phyloP scores from a whole-genome alignment of 2,797 vertebrate species.

The Xenopus petersii region DNA sequence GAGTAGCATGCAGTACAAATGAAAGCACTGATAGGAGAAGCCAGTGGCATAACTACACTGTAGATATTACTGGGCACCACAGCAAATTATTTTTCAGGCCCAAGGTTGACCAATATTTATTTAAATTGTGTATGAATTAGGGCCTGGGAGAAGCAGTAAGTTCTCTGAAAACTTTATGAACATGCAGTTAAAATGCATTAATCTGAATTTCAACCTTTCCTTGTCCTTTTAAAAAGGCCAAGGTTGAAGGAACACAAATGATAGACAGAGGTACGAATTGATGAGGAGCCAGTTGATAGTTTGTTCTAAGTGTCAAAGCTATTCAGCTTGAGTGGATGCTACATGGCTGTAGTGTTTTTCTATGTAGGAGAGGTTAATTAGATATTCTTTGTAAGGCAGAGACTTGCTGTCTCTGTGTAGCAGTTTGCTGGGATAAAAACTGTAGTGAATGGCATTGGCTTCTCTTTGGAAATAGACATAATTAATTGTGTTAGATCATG shows the following conservation, averaged over 20 bases:
- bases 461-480: too few relatives aligned
- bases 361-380: constrained; percentile 34
- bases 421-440: constrained; percentile 17
- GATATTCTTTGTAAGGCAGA: constrained; percentile 28
- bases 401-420: constrained; percentile 13
- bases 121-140: too few relatives aligned
- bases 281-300: constrained; percentile 22
- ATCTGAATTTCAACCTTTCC: too few relatives aligned
- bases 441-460: not conserved
- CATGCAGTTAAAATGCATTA: not conserved
- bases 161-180: too few relatives aligned
- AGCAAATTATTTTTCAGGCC: too few relatives aligned
- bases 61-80: too few relatives aligned
- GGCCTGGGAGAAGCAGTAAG: too few relatives aligned
- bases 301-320: constrained; percentile 36
- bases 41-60: not conserved
- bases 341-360: constrained; percentile 14
- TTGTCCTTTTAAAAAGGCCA: constrained; percentile 16
- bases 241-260: constrained; percentile 13
- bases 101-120: too few relatives aligned
- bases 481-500: too few relatives aligned
- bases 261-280: constrained; percentile 3
- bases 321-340: constrained; percentile 41
- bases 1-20: too few relatives aligned
- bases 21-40: too few relatives aligned